phyloP scores from a whole-genome alignment of 2,888 invertebrate species.

The Chymomyza procnemis region DNA sequence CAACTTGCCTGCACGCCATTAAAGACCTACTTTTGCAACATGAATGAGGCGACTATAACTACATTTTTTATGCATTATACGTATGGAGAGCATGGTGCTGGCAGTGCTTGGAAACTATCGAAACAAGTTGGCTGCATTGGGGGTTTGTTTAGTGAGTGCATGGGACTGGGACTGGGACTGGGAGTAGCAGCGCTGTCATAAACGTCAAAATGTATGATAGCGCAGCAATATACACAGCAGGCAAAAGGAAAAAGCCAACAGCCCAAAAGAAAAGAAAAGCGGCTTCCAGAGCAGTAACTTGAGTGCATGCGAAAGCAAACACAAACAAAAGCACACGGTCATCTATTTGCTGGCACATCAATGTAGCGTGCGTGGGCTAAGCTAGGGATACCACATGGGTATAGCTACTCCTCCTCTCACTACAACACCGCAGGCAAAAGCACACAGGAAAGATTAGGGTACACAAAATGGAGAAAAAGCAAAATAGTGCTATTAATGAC shows the following conservation, averaged over 20 bases:
- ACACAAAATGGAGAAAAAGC: slow-evolving; percentile 27
- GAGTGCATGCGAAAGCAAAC: neutral
- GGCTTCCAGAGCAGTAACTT: neutral
- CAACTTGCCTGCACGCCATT: slow-evolving; percentile 5
- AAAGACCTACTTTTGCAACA: slow-evolving; percentile 57
- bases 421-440: slow-evolving; percentile 31
- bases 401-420: neutral
- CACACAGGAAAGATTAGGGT: slow-evolving; percentile 12
- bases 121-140: neutral
- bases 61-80: slow-evolving; percentile 51
- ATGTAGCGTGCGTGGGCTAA: slow-evolving; percentile 12
- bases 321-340: neutral
- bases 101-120: neutral
- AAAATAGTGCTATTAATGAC: slow-evolving; percentile 53
- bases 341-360: slow-evolving; percentile 19
- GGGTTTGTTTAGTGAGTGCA: neutral
- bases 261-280: neutral
- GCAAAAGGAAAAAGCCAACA: neutral
- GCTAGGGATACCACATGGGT: neutral
- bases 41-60: slow-evolving; percentile 60
- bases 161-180: neutral
- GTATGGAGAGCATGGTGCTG: neutral
- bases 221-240: neutral
- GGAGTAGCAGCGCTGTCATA: slow-evolving; percentile 43
- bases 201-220: slow-evolving; percentile 58